Percentiles rank a stretch among this genome's conserved stretches.
These are phyloP conservation scores for Euschistus heros DNA, from an alignment of 1,140 invertebrate genomes.

Conservation along the genomic window DNA sequence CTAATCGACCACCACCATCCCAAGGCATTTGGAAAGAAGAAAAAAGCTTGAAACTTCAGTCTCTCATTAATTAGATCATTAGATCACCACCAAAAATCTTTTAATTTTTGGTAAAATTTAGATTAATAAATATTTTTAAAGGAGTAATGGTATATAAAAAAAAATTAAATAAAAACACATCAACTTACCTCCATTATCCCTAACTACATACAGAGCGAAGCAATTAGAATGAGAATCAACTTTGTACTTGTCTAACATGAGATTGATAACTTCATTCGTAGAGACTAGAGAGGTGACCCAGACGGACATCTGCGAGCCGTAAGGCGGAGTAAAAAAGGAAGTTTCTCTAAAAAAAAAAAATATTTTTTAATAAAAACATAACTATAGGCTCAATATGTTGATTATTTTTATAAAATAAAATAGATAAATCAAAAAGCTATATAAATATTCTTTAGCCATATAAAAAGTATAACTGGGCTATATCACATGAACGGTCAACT, in stretches of 20 bases:
- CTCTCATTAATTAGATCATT: too few species aligned
- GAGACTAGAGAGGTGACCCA: constrained; percentile 73
- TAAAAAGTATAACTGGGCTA: too few species aligned
- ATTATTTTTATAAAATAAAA: neutral
- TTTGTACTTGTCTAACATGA: constrained; percentile 79
- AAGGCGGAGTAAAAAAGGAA: constrained; percentile 73
- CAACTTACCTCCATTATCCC: constrained; percentile 65
- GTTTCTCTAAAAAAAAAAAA: constrained; percentile 50
- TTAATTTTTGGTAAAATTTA: too few species aligned
- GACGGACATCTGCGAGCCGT: constrained; percentile 75
- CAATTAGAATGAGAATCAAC: constrained; percentile 65
- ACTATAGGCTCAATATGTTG: neutral
- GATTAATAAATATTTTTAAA: too few species aligned
- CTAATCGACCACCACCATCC: too few species aligned
- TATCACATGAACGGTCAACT: too few species aligned
- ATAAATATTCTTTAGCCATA: too few species aligned
- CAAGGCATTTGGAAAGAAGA: too few species aligned
- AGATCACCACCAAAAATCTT: too few species aligned
- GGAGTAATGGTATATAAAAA: neutral
- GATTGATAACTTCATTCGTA: constrained; percentile 70
- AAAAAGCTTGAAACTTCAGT: too few species aligned
- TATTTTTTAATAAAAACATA: neutral
- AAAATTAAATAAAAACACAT: neutral
- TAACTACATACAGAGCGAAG: constrained; percentile 70
- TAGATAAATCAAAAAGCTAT: too few species aligned